phyloP scores from a whole-genome alignment of 2,797 vertebrate species.

The Epinephelus coioides region DNA sequence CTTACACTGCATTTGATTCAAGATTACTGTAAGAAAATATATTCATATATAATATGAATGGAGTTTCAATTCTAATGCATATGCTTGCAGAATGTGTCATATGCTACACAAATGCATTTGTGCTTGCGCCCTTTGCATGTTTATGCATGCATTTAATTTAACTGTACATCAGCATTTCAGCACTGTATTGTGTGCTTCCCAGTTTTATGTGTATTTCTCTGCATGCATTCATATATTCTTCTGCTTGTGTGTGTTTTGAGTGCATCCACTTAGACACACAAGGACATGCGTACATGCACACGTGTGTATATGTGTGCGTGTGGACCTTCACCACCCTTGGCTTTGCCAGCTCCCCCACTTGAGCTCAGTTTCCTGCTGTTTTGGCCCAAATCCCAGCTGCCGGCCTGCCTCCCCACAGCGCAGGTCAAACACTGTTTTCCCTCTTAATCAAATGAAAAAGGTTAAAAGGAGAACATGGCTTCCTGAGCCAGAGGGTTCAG shows the following conservation, averaged over 20 bases:
- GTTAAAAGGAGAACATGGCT: conserved; percentile 76
- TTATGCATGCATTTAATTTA: no score
- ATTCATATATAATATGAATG: no score
- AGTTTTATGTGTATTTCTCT: background rate
- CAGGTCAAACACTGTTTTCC: conserved; percentile 72
- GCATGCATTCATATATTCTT: background rate
- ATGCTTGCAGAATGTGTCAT: background rate
- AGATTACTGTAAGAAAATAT: no score
- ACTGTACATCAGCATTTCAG: no score
- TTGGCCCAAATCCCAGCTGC: conserved; percentile 73
- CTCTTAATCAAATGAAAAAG: conserved; percentile 78
- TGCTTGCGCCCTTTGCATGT: no score
- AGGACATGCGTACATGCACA: background rate
- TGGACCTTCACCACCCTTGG: conserved; percentile 54
- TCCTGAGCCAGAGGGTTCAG: conserved; percentile 64
- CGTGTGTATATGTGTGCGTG: background rate
- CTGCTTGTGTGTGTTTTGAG: background rate
- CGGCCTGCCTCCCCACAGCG: conserved; percentile 43
- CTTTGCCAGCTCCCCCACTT: conserved; percentile 48
- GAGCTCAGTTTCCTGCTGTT: conserved; percentile 65
- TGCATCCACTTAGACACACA: conserved; percentile 5
- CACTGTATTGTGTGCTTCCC: no score
- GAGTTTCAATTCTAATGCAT: background rate
- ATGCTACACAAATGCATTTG: no score
- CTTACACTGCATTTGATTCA: background rate